phyloP scores from a whole-genome alignment of 1,140 invertebrate genomes.

The Arion vulgaris region DNA sequence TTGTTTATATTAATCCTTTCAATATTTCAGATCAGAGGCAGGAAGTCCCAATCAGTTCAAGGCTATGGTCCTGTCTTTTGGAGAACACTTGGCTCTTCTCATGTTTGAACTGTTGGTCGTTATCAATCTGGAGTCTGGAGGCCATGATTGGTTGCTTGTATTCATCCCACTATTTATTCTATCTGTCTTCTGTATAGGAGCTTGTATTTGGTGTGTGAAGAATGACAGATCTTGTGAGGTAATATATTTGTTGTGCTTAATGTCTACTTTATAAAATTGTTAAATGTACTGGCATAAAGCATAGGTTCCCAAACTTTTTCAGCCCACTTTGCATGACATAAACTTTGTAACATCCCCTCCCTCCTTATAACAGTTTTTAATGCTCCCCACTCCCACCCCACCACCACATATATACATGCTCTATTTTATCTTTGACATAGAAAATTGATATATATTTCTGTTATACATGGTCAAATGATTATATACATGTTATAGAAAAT shows the following conservation, averaged over 20 bases:
- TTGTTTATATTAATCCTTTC: not conserved
- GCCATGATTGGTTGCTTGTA: conserved; percentile 89
- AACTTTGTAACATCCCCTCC: too few species aligned
- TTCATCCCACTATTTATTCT: conserved; percentile 97
- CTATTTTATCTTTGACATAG: too few species aligned
- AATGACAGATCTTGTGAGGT: conserved; percentile 97
- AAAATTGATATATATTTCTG: too few species aligned
- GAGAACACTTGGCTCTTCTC: conserved; percentile 91
- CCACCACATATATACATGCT: too few species aligned
- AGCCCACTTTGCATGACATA: too few species aligned
- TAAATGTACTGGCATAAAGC: too few species aligned
- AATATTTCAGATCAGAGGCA: conserved; percentile 84
- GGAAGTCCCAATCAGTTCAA: conserved; percentile 97
- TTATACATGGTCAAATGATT: too few species aligned
- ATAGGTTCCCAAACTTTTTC: too few species aligned
- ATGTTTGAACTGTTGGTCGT: conserved; percentile 98
- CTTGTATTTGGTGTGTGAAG: conserved; percentile 98
- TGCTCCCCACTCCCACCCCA: too few species aligned
- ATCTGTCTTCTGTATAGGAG: conserved; percentile 94
- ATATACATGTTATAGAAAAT: too few species aligned
- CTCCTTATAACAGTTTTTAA: too few species aligned
- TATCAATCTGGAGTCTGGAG: conserved; percentile 90
- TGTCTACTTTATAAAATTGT: too few species aligned
- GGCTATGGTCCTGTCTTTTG: conserved; percentile 95
- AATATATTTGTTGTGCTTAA: conserved; percentile 38